phyloP scores from a whole-genome alignment of 53 echinoderm and acorn worm species.

The Echinometra lucunter region DNA sequence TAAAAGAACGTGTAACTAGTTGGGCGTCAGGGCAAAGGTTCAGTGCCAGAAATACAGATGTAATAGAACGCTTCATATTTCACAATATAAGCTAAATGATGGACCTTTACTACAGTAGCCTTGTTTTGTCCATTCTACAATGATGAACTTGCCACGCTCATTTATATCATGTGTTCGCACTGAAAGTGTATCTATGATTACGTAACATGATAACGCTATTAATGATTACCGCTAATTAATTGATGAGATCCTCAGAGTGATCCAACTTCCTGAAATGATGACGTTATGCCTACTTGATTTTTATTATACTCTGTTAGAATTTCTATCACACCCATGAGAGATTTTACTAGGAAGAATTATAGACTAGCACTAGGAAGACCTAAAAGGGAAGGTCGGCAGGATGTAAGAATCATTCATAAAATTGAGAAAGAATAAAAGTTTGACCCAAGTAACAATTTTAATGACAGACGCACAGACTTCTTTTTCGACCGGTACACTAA shows the following conservation, averaged over 20 bases:
- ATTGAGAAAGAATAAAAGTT: background rate
- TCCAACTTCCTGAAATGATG: slow-evolving; percentile 15
- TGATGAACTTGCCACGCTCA: background rate
- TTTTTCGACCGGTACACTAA: background rate
- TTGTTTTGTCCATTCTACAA: no score
- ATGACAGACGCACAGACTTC: background rate
- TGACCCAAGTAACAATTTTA: background rate
- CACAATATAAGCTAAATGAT: background rate
- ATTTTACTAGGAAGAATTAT: no score
- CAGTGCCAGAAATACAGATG: background rate
- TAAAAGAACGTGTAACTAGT: background rate
- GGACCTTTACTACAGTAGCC: no score
- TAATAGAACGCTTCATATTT: background rate
- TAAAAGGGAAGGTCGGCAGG: background rate
- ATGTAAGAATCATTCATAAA: background rate
- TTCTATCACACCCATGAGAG: background rate
- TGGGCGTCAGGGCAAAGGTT: background rate
- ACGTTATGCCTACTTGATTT: background rate
- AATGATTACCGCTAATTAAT: background rate
- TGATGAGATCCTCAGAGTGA: background rate
- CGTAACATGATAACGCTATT: background rate
- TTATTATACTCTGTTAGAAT: background rate
- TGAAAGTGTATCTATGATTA: background rate
- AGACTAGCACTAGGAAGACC: background rate
- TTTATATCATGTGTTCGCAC: background rate